Conservation (phyloP, 2,113 vertebrate species). For the Tachuris rubrigastra region DNA sequence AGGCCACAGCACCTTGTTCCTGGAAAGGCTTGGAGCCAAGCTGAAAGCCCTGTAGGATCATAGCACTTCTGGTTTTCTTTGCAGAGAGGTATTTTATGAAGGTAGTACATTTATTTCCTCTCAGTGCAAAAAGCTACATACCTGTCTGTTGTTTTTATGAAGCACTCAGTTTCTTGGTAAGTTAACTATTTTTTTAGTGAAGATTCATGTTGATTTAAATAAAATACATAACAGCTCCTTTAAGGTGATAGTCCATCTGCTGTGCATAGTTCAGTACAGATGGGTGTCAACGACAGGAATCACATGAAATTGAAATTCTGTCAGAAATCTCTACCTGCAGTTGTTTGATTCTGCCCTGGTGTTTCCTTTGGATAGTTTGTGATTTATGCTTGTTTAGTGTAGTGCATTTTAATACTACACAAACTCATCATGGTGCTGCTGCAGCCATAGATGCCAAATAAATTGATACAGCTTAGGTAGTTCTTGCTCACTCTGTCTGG, state of each 20-base stretch:
- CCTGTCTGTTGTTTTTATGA: background rate
- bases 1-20: background rate
- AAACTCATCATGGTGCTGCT: background rate
- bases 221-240: background rate
- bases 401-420: conserved; percentile 28
- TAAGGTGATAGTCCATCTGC: background rate
- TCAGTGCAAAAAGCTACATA: background rate
- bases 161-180: background rate
- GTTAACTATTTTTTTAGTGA: background rate
- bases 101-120: background rate
- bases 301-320: background rate
- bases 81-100: background rate
- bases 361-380: conserved; percentile 8
- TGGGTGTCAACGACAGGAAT: background rate
- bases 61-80: background rate
- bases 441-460: background rate
- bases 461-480: background rate
- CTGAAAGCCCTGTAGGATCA: background rate
- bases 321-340: background rate
- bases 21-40: background rate
- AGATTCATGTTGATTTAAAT: background rate
- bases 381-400: conserved; percentile 15
- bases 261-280: background rate
- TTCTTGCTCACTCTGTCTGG: conserved; percentile 1
- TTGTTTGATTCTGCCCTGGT: background rate